Conservation (phyloP, 2,113 vertebrate species). For the Oncorhynchus gorbuscha region DNA sequence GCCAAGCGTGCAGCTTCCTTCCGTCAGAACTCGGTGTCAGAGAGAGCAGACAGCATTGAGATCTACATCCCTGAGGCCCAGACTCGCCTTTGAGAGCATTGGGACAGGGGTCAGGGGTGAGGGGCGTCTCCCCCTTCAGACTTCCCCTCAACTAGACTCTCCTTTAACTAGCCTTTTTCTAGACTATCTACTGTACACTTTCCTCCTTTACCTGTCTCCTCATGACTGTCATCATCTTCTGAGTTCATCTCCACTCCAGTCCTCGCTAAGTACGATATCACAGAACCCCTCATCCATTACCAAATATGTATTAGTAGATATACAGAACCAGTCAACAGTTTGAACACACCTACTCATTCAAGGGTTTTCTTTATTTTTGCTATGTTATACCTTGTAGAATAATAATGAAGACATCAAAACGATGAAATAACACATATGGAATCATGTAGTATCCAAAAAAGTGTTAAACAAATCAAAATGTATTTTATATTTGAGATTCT, state of each 20-base stretch:
- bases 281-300: slow-evolving; percentile 42
- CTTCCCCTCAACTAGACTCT: slow-evolving; percentile 30
- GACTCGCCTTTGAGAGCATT: slow-evolving; percentile 90
- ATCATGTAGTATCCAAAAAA: too few relatives aligned
- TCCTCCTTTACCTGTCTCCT: slow-evolving; percentile 43
- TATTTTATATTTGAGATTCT: too few relatives aligned
- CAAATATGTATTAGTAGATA: slow-evolving; percentile 33
- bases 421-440: too few relatives aligned
- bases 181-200: slow-evolving; percentile 62
- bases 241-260: slow-evolving; percentile 46
- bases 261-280: slow-evolving; percentile 43
- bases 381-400: too few relatives aligned
- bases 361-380: too few relatives aligned
- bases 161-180: slow-evolving; percentile 70
- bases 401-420: too few relatives aligned
- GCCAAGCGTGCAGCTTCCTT: slow-evolving; percentile 94
- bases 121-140: slow-evolving; percentile 5
- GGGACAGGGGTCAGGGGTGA: neutral
- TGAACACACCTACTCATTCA: too few relatives aligned
- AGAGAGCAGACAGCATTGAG: slow-evolving; percentile 97
- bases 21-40: slow-evolving; percentile 90
- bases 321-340: too few relatives aligned
- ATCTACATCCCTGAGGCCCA: slow-evolving; percentile 99
- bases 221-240: slow-evolving; percentile 48
- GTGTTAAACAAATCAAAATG: too few relatives aligned